Conservation (phyloP, 2,797 vertebrate species). For the Lithobates pipiens region DNA sequence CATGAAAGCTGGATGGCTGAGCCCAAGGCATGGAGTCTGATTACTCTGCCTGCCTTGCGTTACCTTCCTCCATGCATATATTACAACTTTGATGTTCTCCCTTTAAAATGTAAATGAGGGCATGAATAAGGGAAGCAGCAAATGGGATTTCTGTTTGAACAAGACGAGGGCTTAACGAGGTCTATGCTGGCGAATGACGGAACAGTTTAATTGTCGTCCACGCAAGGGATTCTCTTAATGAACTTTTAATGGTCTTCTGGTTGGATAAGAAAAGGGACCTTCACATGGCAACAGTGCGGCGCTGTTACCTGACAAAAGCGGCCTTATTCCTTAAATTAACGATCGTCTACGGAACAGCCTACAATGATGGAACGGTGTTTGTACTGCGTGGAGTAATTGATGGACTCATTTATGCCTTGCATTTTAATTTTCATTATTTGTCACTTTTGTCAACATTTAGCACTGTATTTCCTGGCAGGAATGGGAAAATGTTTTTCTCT, state of each 20-base stretch:
- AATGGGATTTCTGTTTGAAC: constrained; percentile 4
- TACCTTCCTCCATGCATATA: too few relatives aligned
- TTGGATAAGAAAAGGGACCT: constrained; percentile 30
- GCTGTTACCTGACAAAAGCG: constrained; percentile 51
- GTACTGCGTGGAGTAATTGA: constrained; percentile 45
- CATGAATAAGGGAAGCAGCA: neutral
- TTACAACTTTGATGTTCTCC: neutral
- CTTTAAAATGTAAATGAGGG: neutral
- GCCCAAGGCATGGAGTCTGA: too few relatives aligned
- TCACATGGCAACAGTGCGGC: constrained; percentile 31
- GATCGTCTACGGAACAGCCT: constrained; percentile 25
- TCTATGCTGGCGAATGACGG: constrained; percentile 32
- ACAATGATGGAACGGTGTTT: constrained; percentile 47
- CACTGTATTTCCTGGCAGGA: constrained; percentile 22
- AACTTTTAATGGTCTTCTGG: constrained; percentile 54
- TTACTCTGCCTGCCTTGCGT: too few relatives aligned
- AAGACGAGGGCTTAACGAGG: constrained; percentile 31
- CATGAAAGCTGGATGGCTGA: too few relatives aligned
- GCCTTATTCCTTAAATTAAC: constrained; percentile 45
- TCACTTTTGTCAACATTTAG: constrained; percentile 42
- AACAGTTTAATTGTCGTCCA: constrained; percentile 44
- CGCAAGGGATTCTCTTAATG: constrained; percentile 48
- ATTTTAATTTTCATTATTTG: constrained; percentile 50
- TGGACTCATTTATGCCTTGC: constrained; percentile 39
- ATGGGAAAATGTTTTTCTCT: neutral